A percentile compares a stretch with the other conserved stretches of the same genome.
These are phyloP conservation scores for Hydrolagus affinis DNA, from an alignment of 2,113 vertebrate genomes.

Conservation along the genomic window DNA sequence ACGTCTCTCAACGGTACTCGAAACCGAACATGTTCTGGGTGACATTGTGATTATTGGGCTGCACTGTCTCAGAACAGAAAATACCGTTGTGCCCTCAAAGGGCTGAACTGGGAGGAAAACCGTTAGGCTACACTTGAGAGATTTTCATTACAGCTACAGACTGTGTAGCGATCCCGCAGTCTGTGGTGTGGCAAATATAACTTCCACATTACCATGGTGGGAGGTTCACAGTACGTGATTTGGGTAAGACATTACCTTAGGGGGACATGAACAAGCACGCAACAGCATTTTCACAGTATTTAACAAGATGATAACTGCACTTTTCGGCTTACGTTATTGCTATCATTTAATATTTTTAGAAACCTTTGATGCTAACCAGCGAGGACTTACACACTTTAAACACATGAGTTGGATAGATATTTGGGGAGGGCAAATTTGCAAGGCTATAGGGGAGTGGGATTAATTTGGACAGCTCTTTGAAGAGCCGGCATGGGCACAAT, in stretches of 20 bases:
- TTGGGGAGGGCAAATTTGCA: too few species aligned
- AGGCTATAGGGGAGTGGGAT: neutral
- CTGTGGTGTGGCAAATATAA: too few species aligned
- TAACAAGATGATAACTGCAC: neutral
- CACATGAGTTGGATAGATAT: neutral
- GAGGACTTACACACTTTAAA: neutral
- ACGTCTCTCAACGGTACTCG: too few species aligned
- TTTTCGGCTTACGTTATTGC: slow-evolving; percentile 6
- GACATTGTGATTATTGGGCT: too few species aligned
- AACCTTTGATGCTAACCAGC: neutral
- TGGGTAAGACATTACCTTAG: neutral
- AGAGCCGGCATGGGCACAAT: neutral
- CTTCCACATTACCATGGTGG: too few species aligned
- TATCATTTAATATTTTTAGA: neutral
- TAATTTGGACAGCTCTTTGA: neutral
- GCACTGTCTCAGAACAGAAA: too few species aligned
- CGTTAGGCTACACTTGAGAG: too few species aligned
- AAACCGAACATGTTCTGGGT: too few species aligned
- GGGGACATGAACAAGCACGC: neutral
- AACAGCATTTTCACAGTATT: neutral
- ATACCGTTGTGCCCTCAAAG: too few species aligned
- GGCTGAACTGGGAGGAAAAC: too few species aligned
- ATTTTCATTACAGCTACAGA: too few species aligned
- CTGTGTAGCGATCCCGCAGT: too few species aligned
- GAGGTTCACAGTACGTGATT: neutral